Conservation (phyloP, 2,797 vertebrate species). For the Lacerta agilis region DNA sequence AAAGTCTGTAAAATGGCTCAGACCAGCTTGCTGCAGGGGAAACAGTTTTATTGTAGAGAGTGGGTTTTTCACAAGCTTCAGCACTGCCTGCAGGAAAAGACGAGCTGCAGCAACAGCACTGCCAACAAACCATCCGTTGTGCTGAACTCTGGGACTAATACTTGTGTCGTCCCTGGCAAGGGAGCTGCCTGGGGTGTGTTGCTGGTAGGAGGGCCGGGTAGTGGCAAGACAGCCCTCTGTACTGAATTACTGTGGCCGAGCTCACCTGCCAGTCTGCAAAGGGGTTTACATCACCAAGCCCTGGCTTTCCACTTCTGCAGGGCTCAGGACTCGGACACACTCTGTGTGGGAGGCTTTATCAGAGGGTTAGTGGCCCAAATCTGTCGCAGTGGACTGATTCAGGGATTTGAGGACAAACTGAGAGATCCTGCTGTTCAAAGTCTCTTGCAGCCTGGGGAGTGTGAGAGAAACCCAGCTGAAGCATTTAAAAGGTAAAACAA, state of each 20-base stretch:
- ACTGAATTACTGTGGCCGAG: constrained; percentile 96
- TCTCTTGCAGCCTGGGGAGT: constrained; percentile 90
- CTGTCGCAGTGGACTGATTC: constrained; percentile 85
- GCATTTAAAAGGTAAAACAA: constrained; percentile 93
- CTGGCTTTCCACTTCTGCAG: constrained; percentile 97
- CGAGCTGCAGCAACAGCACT: constrained; percentile 79
- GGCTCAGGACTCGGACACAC: constrained; percentile 92
- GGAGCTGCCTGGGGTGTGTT: constrained; percentile 92
- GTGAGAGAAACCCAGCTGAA: constrained; percentile 94
- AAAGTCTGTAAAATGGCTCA: constrained; percentile 88
- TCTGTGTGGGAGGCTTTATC: constrained; percentile 90
- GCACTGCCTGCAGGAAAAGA: constrained; percentile 98
- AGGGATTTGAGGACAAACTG: constrained; percentile 92
- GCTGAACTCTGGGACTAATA: constrained; percentile 76
- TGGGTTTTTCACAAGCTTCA: constrained; percentile 99
- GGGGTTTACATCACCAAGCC: constrained; percentile 88
- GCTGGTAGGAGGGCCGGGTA: constrained; percentile 94
- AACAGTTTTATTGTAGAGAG: constrained; percentile 98
- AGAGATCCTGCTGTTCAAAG: constrained; percentile 88
- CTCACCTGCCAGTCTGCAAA: constrained; percentile 84
- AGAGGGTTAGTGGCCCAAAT: constrained; percentile 90
- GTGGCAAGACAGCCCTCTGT: constrained; percentile 94
- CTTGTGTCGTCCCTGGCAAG: constrained; percentile 77
- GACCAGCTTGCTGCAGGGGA: constrained; percentile 96
- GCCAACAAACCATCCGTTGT: constrained; percentile 77